A percentile compares a stretch with the other conserved stretches of the same genome.
phyloP scores from a whole-genome alignment of 2,797 vertebrate species.

The Phaenicophaeus curvirostris region DNA sequence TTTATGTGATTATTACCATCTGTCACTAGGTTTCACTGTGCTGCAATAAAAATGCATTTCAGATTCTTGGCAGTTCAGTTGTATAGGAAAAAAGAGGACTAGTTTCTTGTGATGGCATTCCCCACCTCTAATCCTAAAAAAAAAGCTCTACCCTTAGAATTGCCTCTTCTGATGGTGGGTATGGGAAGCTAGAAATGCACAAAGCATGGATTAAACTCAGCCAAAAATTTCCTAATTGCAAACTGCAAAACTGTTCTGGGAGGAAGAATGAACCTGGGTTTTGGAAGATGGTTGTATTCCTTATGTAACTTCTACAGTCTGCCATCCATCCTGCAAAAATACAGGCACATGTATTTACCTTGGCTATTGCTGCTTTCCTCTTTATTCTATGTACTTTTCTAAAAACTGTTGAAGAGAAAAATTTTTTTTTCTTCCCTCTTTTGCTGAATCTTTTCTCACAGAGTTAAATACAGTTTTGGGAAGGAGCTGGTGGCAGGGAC shows the following conservation, averaged over 20 bases:
- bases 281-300: too few relatives aligned
- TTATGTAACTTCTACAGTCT: too few relatives aligned
- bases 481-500: neutral
- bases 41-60: slow-evolving; percentile 42
- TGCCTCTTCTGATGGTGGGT: neutral
- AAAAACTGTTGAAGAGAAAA: too few relatives aligned
- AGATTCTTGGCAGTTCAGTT: slow-evolving; percentile 28
- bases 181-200: neutral
- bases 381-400: too few relatives aligned
- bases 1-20: slow-evolving; percentile 63
- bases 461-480: neutral
- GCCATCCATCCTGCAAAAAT: too few relatives aligned
- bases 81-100: neutral
- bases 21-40: slow-evolving; percentile 57
- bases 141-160: neutral
- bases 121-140: neutral
- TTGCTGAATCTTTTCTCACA: neutral
- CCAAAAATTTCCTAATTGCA: neutral
- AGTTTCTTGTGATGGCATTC: neutral
- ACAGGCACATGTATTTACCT: too few relatives aligned
- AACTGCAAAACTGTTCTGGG: too few relatives aligned
- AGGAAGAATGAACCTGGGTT: too few relatives aligned
- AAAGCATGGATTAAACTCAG: neutral
- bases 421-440: neutral
- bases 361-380: too few relatives aligned